Evolutionary conservation across 2,888 invertebrate genomes (phyloP), one percentile per base, ranked within the genome.

Genomic region (Melanchra persicariae): DNA sequence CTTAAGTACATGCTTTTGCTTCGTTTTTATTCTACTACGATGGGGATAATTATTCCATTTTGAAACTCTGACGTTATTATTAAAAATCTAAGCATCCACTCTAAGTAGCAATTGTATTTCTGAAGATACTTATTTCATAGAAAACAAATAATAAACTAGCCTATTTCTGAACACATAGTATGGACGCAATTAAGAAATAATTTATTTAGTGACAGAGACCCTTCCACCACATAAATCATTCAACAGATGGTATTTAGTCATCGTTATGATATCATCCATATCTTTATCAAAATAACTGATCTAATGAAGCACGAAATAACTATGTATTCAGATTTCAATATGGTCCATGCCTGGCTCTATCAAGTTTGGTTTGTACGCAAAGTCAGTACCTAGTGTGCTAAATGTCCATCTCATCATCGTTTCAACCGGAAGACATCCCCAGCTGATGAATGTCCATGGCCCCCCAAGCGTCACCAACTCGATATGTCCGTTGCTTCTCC

Each of bases 211-310:
- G 19, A 62, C 19, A 12, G 26, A 62, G n/a, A 22, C 40, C 55
- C 8, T 43, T 62, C 22, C 40, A 63, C 6, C 4, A 3, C 34
- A 59, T 72, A 72, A 59, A 79, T 59, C 52, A 49, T 61, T 62
- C 26, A 47, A 24, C 73, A 79, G 73, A 79, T 75, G 79, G 26
- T 30, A 59, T 37, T 52, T 6, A 62, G 60, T 57, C 34, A 49
- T 43, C 30, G 12, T 26, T 8, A 62, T 72, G 73, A 75, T 59
- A 43, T 62, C 62, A 79, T 40, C 40, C 58, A 78, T 54, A 57
- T 54, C 26, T 15, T 24, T 26, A 72, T 54, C 26, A 49, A 54
- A 71, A 71, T 58, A 62, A 72, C 58, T 43, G 19, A 47, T 34
- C 34, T 47, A 43, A 62, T 71, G 61, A 62, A 58, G 24, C 34